Evolutionary conservation across 1,140 invertebrate genomes (phyloP), one percentile per base, ranked within the genome.

Genomic region (Drosophila cardini): DNA sequence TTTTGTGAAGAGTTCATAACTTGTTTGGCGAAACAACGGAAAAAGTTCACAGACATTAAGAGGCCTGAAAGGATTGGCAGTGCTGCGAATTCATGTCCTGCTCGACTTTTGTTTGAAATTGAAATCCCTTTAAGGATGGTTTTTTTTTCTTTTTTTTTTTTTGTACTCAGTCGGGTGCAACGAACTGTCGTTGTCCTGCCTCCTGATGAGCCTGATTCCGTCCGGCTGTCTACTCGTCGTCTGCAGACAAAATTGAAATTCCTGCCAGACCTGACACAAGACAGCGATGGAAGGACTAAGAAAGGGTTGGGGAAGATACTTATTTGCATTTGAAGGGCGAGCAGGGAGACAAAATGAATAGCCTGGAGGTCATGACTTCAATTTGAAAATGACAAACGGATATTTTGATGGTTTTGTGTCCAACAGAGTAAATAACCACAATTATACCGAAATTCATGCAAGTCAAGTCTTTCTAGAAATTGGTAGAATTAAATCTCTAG

Each of bases 41-140:
- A 87, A 86, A 89, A 80, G 84, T 89, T 87, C 84, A 80, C 83
- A 89, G 83, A 87, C 83, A 77, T 79, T 64, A 42, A 69, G 76
- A 50, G n/a, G 57, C 34, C 68, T 70, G 70, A 50, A 76, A 72
- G 72, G 62, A 77, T 60, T 75, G 57, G 60, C 64, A 40, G 55
- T 60, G 56, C 74, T 76, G 72, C 62, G 21, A 67, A 50, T 72
- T 46, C 62, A 26, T 64, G 73, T 45, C 60, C 63, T 71, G 65
- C 55, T 63, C 65, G 58, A 74, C 76, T 77, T 89, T 87, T 86
- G 83, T 86, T 76, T 48, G 60, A 70, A 32, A 43, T 70, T 46
- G 43, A 56, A 53, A 55, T 76, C 52, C 61, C 56, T 70, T 65
- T 60, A 80, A 76, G 82, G 84, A 76, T 76, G 48, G 40, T 69